These are phyloP conservation scores for Anagrus nilaparvatae DNA, from an alignment of 1,140 invertebrate species.

Conservation along the genomic window DNA sequence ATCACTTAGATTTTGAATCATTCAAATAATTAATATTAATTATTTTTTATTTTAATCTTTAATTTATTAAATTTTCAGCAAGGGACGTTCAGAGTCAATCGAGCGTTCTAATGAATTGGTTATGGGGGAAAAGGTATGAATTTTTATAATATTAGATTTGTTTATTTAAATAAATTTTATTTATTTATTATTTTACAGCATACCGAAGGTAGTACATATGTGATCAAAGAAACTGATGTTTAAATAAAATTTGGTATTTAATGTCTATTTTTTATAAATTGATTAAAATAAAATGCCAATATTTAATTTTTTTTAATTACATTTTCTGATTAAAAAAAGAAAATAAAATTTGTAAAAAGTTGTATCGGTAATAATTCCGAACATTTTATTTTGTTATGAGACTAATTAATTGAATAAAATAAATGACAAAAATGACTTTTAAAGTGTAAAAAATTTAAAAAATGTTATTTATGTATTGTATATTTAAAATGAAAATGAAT, in stretches of 20 bases:
- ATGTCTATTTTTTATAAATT: no score
- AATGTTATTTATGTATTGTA: no score
- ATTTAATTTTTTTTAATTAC: no score
- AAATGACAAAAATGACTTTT: no score
- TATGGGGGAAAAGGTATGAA: conserved; percentile 53
- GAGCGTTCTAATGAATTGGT: conserved; percentile 66
- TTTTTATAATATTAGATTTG: conserved; percentile 10
- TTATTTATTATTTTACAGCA: conserved; percentile 29
- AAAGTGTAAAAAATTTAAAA: no score
- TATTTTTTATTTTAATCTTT: not conserved
- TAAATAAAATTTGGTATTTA: no score
- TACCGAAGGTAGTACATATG: conserved; percentile 41
- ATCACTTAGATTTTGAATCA: no score
- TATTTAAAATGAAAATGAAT: no score
- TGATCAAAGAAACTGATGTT: conserved; percentile 34
- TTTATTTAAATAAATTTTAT: conserved; percentile 3
- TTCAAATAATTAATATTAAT: conserved; percentile 7
- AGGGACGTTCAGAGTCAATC: conserved; percentile 65
- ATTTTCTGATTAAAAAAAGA: conserved; percentile 2
- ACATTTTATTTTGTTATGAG: no score
- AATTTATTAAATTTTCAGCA: conserved; percentile 44
- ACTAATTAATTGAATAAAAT: no score
- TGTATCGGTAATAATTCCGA: conserved; percentile 2
- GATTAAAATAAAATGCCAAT: no score
- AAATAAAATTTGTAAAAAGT: conserved; percentile 18